Percentiles rank a stretch among this genome's conserved stretches.
These are phyloP conservation scores for Pangasius larnaudii DNA, from an alignment of 2,797 vertebrate species.

Conservation along the genomic window DNA sequence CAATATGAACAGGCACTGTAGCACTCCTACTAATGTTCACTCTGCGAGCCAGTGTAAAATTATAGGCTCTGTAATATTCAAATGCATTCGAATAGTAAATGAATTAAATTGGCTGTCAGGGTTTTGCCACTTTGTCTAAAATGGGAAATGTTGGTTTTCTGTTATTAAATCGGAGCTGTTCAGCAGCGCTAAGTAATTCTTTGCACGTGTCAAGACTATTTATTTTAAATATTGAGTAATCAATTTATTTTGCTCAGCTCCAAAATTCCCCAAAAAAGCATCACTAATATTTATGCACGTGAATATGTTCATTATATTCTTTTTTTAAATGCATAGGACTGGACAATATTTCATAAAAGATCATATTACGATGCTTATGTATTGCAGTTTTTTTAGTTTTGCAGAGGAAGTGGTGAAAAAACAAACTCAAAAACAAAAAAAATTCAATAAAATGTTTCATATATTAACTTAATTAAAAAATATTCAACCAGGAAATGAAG, in stretches of 20 bases:
- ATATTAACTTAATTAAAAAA: neutral
- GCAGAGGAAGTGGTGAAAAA: neutral
- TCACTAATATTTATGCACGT: neutral
- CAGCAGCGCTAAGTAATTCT: slow-evolving; percentile 14
- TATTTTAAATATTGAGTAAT: slow-evolving; percentile 12
- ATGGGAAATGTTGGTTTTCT: slow-evolving; percentile 34
- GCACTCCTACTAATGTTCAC: slow-evolving; percentile 10
- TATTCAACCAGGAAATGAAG: neutral
- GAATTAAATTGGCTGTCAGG: slow-evolving; percentile 29
- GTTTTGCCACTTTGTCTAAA: slow-evolving; percentile 35
- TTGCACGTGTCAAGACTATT: slow-evolving; percentile 20
- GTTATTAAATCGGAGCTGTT: slow-evolving; percentile 27
- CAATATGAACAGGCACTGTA: neutral
- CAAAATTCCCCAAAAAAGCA: slow-evolving; percentile 1
- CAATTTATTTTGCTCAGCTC: slow-evolving; percentile 13
- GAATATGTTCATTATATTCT: neutral
- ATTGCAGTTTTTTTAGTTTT: neutral
- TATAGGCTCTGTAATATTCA: slow-evolving; percentile 39
- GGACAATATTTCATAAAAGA: neutral
- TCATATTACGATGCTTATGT: neutral
- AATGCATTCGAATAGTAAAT: slow-evolving; percentile 28
- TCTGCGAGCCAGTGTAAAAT: slow-evolving; percentile 21
- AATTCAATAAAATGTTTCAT: too few species aligned
- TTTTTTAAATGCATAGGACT: neutral
- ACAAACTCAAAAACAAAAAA: neutral